These are phyloP conservation scores for Plebejus melissa DNA, from an alignment of 2,888 invertebrate species.

Conservation along the genomic window DNA sequence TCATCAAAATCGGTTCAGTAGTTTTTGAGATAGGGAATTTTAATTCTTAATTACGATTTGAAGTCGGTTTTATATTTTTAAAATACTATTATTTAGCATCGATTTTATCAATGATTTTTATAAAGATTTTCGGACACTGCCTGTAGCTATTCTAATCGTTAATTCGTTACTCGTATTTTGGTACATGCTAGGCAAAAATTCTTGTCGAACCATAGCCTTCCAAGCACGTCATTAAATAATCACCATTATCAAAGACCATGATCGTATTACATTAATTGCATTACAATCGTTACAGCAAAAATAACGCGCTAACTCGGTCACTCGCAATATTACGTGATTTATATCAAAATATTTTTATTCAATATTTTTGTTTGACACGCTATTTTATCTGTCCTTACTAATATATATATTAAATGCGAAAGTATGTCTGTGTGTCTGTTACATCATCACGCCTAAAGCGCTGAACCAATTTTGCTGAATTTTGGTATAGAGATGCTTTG, in stretches of 20 bases:
- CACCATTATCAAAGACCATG: conserved; percentile 11
- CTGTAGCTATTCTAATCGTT: not conserved
- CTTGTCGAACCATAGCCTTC: not conserved
- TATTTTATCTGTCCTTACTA: not conserved
- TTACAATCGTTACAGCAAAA: not conserved
- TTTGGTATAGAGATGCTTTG: too few species aligned
- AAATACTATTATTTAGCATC: too few species aligned
- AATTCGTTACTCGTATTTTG: not conserved
- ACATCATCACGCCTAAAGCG: too few species aligned
- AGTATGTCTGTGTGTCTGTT: too few species aligned
- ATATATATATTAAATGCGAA: too few species aligned
- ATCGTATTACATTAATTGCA: conserved; percentile 9
- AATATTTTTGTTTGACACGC: not conserved
- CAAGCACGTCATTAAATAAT: not conserved
- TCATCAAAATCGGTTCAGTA: too few species aligned
- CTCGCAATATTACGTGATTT: not conserved
- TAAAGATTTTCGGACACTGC: not conserved
- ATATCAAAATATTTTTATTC: not conserved
- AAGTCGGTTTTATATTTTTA: too few species aligned
- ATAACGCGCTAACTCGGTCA: conserved; percentile 5
- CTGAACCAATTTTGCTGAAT: too few species aligned
- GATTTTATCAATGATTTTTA: too few species aligned
- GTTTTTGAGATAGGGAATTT: too few species aligned
- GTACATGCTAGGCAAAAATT: not conserved
- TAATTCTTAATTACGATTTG: too few species aligned